Conservation (phyloP, 2,797 vertebrate genomes). For the Pyrrhura leucotis region DNA sequence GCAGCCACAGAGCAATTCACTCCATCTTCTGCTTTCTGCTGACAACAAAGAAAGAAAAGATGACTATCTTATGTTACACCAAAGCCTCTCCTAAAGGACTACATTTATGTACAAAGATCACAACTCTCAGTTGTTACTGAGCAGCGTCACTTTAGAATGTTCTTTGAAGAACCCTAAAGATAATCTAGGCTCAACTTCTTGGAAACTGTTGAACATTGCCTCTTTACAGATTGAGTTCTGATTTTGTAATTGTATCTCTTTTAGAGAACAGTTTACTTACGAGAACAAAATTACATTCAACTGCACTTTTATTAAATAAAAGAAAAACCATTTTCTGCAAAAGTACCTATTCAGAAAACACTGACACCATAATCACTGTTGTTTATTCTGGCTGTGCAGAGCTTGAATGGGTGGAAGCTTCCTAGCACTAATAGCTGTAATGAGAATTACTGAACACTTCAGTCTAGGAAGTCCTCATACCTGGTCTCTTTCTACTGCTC, state of each 20-base stretch:
- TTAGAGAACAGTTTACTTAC: conserved; percentile 35
- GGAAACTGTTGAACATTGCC: not conserved
- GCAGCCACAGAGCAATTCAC: not conserved
- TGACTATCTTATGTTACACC: not conserved
- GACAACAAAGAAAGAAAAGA: not conserved
- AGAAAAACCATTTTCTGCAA: conserved; percentile 24
- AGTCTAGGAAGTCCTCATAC: not conserved
- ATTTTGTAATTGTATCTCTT: conserved; percentile 43
- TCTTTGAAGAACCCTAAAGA: not conserved
- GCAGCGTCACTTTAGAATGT: not conserved
- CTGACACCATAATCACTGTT: not conserved
- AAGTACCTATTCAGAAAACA: conserved; percentile 11
- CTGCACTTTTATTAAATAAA: conserved; percentile 38
- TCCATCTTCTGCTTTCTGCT: not conserved
- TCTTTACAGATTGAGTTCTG: not conserved
- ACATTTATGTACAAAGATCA: not conserved
- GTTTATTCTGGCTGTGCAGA: not conserved
- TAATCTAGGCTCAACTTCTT: not conserved
- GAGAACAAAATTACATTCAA: conserved; percentile 36
- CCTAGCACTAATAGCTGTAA: not conserved
- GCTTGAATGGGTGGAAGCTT: not conserved
- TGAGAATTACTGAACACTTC: not conserved
- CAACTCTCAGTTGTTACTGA: not conserved
- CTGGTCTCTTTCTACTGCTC: not conserved
- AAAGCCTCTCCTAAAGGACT: not conserved